Evolutionary conservation across 23 tunicate species (phyloP).

Genomic region (Trididemnum clinides): DNA sequence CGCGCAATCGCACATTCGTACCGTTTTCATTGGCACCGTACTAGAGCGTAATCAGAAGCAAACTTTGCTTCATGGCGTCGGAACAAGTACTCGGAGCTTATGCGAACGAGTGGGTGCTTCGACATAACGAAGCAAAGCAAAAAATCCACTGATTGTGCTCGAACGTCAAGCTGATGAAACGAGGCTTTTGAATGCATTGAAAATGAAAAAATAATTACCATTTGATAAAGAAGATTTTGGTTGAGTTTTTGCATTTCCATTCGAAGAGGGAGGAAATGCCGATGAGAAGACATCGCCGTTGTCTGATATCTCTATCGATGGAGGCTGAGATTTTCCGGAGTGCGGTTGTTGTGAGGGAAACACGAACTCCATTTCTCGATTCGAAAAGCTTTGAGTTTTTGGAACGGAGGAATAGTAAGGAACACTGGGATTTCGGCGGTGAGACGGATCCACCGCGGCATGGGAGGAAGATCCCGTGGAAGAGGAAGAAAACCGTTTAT

Average conservation of each 20-base stretch:
- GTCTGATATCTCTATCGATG: slow-evolving; percentile 28
- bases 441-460: slow-evolving; percentile 24
- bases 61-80: too few species aligned
- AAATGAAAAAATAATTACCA: neutral
- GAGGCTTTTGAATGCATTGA: neutral
- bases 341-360: neutral
- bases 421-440: slow-evolving; percentile 35
- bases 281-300: neutral
- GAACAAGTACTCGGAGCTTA: too few species aligned
- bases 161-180: too few species aligned
- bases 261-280: slow-evolving; percentile 36
- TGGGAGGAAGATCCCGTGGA: slow-evolving; percentile 44
- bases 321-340: neutral
- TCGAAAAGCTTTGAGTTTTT: neutral
- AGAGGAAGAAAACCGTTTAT: slow-evolving; percentile 12
- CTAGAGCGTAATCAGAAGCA: too few species aligned
- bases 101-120: too few species aligned
- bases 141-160: too few species aligned
- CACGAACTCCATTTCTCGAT: neutral
- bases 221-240: neutral
- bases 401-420: slow-evolving; percentile 63
- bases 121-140: too few species aligned
- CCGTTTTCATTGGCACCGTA: too few species aligned
- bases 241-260: neutral
- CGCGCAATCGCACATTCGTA: too few species aligned